Evolutionary conservation across 1,140 invertebrate genomes (phyloP), one percentile per base, ranked within the genome.

Genomic region (Lasaia peninsularis): DNA sequence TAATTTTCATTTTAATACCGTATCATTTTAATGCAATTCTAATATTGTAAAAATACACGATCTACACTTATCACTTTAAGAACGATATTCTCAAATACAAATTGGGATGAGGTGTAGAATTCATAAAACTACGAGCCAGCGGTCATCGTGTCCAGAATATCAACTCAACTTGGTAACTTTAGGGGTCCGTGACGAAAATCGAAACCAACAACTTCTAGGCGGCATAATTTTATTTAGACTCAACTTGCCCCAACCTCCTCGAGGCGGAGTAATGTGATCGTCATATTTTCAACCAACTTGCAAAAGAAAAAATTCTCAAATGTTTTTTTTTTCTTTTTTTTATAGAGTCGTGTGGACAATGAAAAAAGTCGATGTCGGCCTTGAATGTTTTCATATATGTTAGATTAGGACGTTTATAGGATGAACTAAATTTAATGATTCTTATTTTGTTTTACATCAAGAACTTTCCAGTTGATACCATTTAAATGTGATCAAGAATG

Each of bases 141-240:
- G 40, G 40, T 44, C 40, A 44, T 44, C 40, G 40, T 44, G 40
- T 20, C 40, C 40, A 16, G 40, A 44, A 44, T 44, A 44, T 11
- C 40, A 44, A 44, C 8, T 44, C 40, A 44, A 44, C 14, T 44
- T 20, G 11, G 7, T 44, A 44, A 44, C 37, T 50, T 34, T 28
- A 52, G 48, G 62, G 60, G 62, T 67, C 58, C 73, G 67, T 80
- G 77, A 81, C 69, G 70, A 76, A 68, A 75, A 79, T 76, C 67
- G 60, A 60, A 62, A 48, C 58, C 18, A 61, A 75, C 73, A 75
- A 62, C 44, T 62, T 58, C 40, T 44, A 44, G 40, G 40, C 40
- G 65, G 58, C 59, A 65, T 84, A 80, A 84, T 78, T 73, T 67
- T 74, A 74, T 84, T 80, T 74, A 57, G 63, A 62, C 54, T 59